Evolutionary conservation across 2,888 invertebrate genomes (phyloP), one percentile per base, ranked within the genome.

Genomic region (Amiota communis): DNA sequence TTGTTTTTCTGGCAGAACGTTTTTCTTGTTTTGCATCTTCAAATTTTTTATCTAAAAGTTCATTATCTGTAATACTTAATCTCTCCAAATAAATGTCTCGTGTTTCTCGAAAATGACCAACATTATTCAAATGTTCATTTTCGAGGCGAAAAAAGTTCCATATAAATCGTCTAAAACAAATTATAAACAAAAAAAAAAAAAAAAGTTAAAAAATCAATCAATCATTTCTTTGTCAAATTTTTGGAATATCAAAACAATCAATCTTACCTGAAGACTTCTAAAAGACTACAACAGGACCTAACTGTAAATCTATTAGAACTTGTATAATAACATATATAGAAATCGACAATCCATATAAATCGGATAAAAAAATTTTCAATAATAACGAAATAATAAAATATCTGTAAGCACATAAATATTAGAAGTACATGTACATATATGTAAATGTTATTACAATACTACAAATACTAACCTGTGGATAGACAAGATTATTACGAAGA

Each of bases 101-200:
- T 0, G 99, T 98, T 2, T 99, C 99, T 82, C 99, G 92, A 92
- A 99, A 99, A 91, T 95, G 94, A 88, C 99, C 99, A 90, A 98
- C 98, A 91, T 99, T 99, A 91, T 98, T 99, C 65, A 99, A 91
- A 89, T 99, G 99, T 88, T 99, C 99, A 91, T 99, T 98, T 91
- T 99, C 99, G 85, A 99, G 90, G 0, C 99, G 98, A 91, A 99
- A 97, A 91, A 97, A 99, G 90, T 99, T 99, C 99, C 99, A 99
- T 63, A 99, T 93, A 91, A 98, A 99, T 74, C 99, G 93, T 87
- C 96, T 85, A 59, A 13, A 15, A n/a, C 17, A 17, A 57, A 20
- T 53, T 2, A n/a, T 53, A 36, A 48, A 13, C 9, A 20, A 53
- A 11, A 64, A 72, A 51, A 51, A 70, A 20, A 17, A 6, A 46